A percentile compares a stretch with the other conserved stretches of the same genome.
These are phyloP conservation scores for Drosophila pseudotakahashii DNA, from an alignment of 2,888 invertebrate species.

Conservation along the genomic window DNA sequence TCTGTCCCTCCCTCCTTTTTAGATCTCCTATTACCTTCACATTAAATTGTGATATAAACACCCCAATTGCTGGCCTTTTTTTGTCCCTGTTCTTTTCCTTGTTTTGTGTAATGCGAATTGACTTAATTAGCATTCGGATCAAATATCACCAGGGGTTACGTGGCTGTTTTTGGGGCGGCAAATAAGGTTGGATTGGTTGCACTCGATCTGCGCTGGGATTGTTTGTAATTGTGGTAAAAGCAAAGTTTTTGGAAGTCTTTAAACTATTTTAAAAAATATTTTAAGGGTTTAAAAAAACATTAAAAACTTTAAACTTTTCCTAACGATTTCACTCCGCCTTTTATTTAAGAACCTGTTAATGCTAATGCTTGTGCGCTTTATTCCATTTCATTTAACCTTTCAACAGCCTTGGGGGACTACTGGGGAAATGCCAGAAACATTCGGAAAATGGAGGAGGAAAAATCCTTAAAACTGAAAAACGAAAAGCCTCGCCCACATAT, in stretches of 20 bases:
- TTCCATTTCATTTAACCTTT: slow-evolving; percentile 49
- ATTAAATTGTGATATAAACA: slow-evolving; percentile 65
- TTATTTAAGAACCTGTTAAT: not conserved
- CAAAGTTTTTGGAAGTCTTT: no score
- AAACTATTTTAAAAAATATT: no score
- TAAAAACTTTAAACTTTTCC: not conserved
- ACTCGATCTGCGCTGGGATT: not conserved
- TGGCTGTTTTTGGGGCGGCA: slow-evolving; percentile 9
- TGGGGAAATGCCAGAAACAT: slow-evolving; percentile 54
- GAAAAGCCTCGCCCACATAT: slow-evolving; percentile 64
- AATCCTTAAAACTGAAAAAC: slow-evolving; percentile 39
- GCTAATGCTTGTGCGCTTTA: slow-evolving; percentile 4
- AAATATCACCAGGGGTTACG: slow-evolving; percentile 47
- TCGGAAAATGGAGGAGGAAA: slow-evolving; percentile 21
- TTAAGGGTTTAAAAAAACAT: no score
- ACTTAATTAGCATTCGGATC: slow-evolving; percentile 64
- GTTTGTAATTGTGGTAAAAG: not conserved
- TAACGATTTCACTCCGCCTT: not conserved
- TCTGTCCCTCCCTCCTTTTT: slow-evolving; percentile 51
- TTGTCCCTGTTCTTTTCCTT: slow-evolving; percentile 22
- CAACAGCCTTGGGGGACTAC: slow-evolving; percentile 26
- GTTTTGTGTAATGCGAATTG: slow-evolving; percentile 49
- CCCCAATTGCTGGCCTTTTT: slow-evolving; percentile 63
- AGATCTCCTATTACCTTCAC: slow-evolving; percentile 65
- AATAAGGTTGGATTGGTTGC: slow-evolving; percentile 7